Base-by-base conservation (phyloP, 35 echinoderm and acorn worm species). In the Lytechinus pictus region DNA sequence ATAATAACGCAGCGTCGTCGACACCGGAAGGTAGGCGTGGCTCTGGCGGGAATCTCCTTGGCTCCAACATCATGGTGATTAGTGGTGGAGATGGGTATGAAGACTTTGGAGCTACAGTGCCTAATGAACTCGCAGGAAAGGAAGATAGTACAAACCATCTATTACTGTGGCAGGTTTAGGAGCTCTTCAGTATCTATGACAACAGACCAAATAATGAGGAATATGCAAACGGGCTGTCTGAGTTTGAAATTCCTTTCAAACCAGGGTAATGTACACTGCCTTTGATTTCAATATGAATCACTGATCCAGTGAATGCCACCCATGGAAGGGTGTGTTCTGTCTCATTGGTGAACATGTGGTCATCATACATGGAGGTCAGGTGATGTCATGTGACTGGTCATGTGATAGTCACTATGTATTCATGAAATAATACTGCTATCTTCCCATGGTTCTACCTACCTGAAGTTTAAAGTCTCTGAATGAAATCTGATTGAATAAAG, bases 141-240 rank as follows among this genome's bases (percentile, higher is more conserved):
- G 98, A 99, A 54, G 98, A 99, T 87, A 99, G 98, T 95, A 99
- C 98, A 27, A 99, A 99, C 56, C 98, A 99, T 93, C 55, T 99
- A 5, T 95, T 99, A 54, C 71, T 99, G 13, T 99, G 98, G 98
- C 97, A 98, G 94, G 98, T 99, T 11, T 99, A 93, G 92, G 3
- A 55, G 52, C n/a, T 93, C 29, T 55, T 27, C 28, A 54, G 55
- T 54, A 93, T 57, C 28, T 57, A 86, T 86, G 94, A 10, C n/a
- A 95, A 27, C 94, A 28, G 28, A 55, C 28, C 60, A 14, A 14
- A 21, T 12, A 55, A 14, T 86, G 3, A 44, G 66, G 12, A 71
- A 21, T 71, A 71, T 53, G 61, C 16, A 71, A 57, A 24, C 0
- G 24, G 1, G 10, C 1, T 7, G 19, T 79, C 66, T 79, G 66